Percentiles rank a stretch among this genome's conserved stretches.
Evolutionary conservation across 1,140 invertebrate genomes (phyloP).

Genomic region (Lordiphosa stackelbergi): DNA sequence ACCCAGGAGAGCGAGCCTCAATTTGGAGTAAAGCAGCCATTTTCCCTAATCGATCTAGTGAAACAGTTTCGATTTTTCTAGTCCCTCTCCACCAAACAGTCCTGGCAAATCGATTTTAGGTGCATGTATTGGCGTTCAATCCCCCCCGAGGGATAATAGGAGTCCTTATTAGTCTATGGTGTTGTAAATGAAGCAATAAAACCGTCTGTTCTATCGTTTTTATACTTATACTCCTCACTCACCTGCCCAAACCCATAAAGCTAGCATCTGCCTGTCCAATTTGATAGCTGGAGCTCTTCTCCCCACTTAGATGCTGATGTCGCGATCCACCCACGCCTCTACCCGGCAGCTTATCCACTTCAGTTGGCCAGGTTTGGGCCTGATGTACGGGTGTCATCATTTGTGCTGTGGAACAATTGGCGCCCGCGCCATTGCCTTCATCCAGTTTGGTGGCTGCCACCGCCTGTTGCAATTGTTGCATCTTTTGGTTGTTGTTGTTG

Average conservation of each 20-base stretch:
- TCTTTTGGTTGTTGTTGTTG: slow-evolving; percentile 37
- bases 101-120: background rate
- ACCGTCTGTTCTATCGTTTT: too few relatives aligned
- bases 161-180: too few relatives aligned
- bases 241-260: slow-evolving; percentile 68
- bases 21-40: slow-evolving; percentile 1
- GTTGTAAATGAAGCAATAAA: too few relatives aligned
- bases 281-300: slow-evolving; percentile 68
- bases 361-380: slow-evolving; percentile 53
- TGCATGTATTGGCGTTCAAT: slow-evolving; percentile 12
- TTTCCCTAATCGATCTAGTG: slow-evolving; percentile 48
- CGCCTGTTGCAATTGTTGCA: slow-evolving; percentile 62
- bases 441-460: slow-evolving; percentile 61
- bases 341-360: slow-evolving; percentile 38
- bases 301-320: slow-evolving; percentile 36
- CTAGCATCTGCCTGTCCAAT: slow-evolving; percentile 61
- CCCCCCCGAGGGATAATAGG: too few relatives aligned
- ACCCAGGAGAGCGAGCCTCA: background rate
- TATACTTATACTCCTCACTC: slow-evolving; percentile 17
- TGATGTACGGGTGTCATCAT: slow-evolving; percentile 64
- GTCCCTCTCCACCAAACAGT: background rate
- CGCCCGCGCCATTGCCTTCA: slow-evolving; percentile 36
- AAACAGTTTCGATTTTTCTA: slow-evolving; percentile 40
- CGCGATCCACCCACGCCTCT: slow-evolving; percentile 1
- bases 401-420: slow-evolving; percentile 59